Evolutionary conservation across 2,888 invertebrate genomes (phyloP).

Genomic region (Xestia xanthographa): DNA sequence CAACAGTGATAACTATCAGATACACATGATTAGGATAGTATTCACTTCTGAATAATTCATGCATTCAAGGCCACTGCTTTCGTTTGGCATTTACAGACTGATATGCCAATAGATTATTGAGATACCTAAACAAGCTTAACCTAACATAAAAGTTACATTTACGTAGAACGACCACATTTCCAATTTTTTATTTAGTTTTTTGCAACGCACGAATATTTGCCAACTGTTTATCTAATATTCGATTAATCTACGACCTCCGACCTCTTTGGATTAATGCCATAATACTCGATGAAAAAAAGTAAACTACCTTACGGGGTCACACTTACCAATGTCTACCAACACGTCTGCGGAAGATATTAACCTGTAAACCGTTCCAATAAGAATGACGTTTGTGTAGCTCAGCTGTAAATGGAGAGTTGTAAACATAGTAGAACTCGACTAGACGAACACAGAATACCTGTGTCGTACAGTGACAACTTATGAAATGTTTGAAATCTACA

Average conservation of each 20-base stretch:
- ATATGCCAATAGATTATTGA: conserved; percentile 21
- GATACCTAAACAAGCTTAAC: conserved; percentile 29
- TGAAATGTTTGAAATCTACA: conserved; percentile 10
- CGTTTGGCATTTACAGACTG: conserved; percentile 26
- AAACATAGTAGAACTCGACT: conserved; percentile 13
- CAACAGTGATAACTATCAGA: neutral
- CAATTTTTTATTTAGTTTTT: conserved; percentile 11
- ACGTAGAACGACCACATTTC: conserved; percentile 13
- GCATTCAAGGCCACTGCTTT: conserved; percentile 18
- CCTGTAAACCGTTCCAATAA: neutral
- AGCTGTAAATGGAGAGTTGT: neutral
- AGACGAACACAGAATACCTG: conserved; percentile 20
- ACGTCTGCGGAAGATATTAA: neutral
- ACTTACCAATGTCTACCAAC: conserved; percentile 28
- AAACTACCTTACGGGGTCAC: conserved; percentile 44
- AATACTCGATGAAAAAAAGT: conserved; percentile 24
- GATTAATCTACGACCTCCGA: conserved; percentile 34
- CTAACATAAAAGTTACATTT: conserved; percentile 13
- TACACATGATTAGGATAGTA: conserved; percentile 6
- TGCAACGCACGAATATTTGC: conserved; percentile 4
- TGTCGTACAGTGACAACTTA: conserved; percentile 40
- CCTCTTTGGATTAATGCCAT: conserved; percentile 32
- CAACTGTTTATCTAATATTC: conserved; percentile 3
- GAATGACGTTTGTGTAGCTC: conserved; percentile 25
- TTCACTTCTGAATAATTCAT: neutral